phyloP scores from a whole-genome alignment of 2,888 invertebrate genomes.

The Tipula vernalis region DNA sequence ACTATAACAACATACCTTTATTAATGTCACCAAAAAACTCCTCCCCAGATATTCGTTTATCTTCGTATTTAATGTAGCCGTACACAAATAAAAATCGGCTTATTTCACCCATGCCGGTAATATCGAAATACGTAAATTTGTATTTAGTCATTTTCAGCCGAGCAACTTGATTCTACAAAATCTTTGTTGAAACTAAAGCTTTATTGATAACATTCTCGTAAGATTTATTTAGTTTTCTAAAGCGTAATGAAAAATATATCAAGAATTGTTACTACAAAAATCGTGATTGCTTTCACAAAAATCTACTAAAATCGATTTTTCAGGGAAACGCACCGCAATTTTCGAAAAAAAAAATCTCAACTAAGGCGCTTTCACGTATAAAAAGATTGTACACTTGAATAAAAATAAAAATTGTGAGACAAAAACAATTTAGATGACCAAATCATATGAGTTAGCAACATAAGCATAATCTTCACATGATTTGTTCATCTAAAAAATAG shows the following conservation, averaged over 20 bases:
- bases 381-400: too few relatives aligned
- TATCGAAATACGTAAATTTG: conserved; percentile 39
- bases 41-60: conserved; percentile 41
- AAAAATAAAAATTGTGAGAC: too few relatives aligned
- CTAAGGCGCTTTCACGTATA: too few relatives aligned
- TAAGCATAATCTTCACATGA: too few relatives aligned
- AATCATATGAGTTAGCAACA: too few relatives aligned
- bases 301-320: too few relatives aligned
- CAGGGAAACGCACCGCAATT: too few relatives aligned
- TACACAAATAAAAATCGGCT: conserved; percentile 49
- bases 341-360: too few relatives aligned
- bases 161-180: neutral
- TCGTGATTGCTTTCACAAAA: too few relatives aligned
- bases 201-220: neutral
- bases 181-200: neutral
- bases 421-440: too few relatives aligned
- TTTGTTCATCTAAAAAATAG: too few relatives aligned
- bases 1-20: neutral
- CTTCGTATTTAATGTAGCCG: conserved; percentile 47
- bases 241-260: neutral
- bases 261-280: too few relatives aligned
- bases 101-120: conserved; percentile 49
- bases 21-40: neutral
- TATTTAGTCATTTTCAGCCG: neutral
- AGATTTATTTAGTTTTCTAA: neutral